Evolutionary conservation across 2,888 invertebrate genomes (phyloP), one percentile per base, ranked within the genome.

Genomic region (Drosophila cyrtoloma): DNA sequence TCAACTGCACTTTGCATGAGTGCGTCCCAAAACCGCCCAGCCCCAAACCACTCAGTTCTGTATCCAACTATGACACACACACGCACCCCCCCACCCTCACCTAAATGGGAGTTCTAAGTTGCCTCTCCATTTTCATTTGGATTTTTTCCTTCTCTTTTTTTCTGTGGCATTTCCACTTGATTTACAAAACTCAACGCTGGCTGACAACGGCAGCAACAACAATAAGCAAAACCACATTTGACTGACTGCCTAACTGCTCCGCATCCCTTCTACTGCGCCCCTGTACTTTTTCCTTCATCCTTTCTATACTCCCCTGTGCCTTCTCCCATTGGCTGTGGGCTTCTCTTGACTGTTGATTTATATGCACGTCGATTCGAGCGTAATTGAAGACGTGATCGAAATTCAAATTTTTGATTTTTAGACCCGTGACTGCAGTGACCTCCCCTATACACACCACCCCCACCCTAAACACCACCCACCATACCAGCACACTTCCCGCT

Each of bases 321-420:
- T 42, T 2, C 14, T 6, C 32, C 47, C 56, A 52, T 35, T 64
- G 50, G 35, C 37, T 26, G 42, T 53, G 59, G 62, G 66, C 66
- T 76, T 67, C 74, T 63, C 55, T 65, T 74, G 78, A 74, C 81
- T 80, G 89, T 87, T 87, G 87, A 87, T 87, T 87, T 87, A 87
- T 87, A 87, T 87, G 91, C 91, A 87, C 87, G 87, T 80, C 87
- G 91, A 87, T 87, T 86, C 89, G 80, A 87, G n/a, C 89, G 91
- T 87, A 87, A 87, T 87, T 87, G 87, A 87, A 90, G 87, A 87
- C 87, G 87, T 87, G 87, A 87, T 87, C 87, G 87, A 87, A 87
- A 87, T 87, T 90, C 91, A 87, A 87, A 87, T 87, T 89, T 90
- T 87, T 90, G 80, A 90, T 90, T 87, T 89, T 84, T 89, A 81